Evolutionary conservation across 1,140 invertebrate genomes (phyloP).

Genomic region (Drosophila fuyamai): DNA sequence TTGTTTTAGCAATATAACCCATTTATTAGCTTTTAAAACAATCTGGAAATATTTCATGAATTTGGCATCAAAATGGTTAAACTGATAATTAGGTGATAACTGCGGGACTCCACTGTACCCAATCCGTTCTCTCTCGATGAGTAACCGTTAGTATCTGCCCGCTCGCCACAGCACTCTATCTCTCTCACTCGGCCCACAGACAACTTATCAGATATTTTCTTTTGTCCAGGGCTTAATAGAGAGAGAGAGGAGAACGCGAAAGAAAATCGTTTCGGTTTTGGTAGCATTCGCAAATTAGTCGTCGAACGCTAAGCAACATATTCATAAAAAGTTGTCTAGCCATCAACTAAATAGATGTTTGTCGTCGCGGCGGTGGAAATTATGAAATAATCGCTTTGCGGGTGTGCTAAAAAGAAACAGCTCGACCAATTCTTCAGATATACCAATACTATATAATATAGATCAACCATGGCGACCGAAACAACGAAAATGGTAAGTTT

Average conservation of each 20-base stretch:
- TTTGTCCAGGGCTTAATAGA: slow-evolving; percentile 67
- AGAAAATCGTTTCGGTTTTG: slow-evolving; percentile 52
- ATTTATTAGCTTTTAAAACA: too few relatives aligned
- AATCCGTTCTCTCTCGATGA: slow-evolving; percentile 27
- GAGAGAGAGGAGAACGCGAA: slow-evolving; percentile 50
- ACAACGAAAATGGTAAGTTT: slow-evolving; percentile 71
- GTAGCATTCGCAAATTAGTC: slow-evolving; percentile 67
- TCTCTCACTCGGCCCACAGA: slow-evolving; percentile 55
- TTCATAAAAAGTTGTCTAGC: slow-evolving; percentile 45
- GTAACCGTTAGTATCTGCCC: slow-evolving; percentile 43
- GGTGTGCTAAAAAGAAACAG: slow-evolving; percentile 10
- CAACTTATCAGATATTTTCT: slow-evolving; percentile 73
- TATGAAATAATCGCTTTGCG: slow-evolving; percentile 68
- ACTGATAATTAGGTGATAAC: too few relatives aligned
- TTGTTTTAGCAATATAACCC: too few relatives aligned
- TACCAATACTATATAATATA: slow-evolving; percentile 4
- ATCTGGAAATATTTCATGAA: background rate
- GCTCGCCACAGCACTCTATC: slow-evolving; percentile 32
- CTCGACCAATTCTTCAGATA: slow-evolving; percentile 23
- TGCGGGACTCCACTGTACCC: slow-evolving; percentile 9
- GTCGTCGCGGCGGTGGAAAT: slow-evolving; percentile 47
- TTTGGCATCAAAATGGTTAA: background rate
- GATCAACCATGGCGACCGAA: slow-evolving; percentile 61
- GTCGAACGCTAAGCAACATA: slow-evolving; percentile 59
- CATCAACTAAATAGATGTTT: slow-evolving; percentile 21